Percentiles rank a stretch among this genome's conserved stretches.
These are phyloP conservation scores for Caprella mutica DNA, from an alignment of 2,888 invertebrate genomes.

Conservation along the genomic window DNA sequence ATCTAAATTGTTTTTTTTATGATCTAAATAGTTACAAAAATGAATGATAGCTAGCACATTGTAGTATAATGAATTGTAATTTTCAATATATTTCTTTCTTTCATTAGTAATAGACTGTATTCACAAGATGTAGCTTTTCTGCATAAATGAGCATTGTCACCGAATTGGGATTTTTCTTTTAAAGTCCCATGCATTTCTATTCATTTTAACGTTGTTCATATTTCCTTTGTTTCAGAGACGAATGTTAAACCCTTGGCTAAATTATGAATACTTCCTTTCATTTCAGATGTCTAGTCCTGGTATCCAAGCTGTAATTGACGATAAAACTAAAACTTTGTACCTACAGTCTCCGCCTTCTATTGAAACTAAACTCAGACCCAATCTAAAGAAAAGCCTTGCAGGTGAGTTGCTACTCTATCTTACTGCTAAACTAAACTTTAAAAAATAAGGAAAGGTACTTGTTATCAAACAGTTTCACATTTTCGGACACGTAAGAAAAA, in stretches of 20 bases:
- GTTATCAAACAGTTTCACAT: too few species aligned
- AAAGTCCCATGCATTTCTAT: neutral
- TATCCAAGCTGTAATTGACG: conserved; percentile 67
- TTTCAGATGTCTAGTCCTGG: conserved; percentile 50
- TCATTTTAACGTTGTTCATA: neutral
- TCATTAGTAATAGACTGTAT: neutral
- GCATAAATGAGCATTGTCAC: too few species aligned
- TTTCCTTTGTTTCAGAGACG: neutral
- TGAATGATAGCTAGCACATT: too few species aligned
- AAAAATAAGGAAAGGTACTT: too few species aligned
- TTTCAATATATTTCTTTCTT: neutral
- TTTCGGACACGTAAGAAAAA: too few species aligned
- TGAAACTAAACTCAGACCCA: conserved; percentile 74
- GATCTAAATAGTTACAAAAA: too few species aligned
- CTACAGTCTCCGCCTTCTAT: conserved; percentile 85
- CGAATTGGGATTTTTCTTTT: neutral
- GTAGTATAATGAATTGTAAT: neutral
- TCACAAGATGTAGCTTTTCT: too few species aligned
- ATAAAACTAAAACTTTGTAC: conserved; percentile 81
- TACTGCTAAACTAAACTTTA: too few species aligned
- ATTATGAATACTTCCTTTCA: neutral
- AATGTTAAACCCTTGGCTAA: neutral
- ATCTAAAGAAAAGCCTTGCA: conserved; percentile 70
- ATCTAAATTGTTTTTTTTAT: too few species aligned
- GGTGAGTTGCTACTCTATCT: conserved; percentile 41